Percentiles rank a stretch among this genome's conserved stretches.
phyloP scores from a whole-genome alignment of 2,888 invertebrate genomes.

The Orthosia cruda region DNA sequence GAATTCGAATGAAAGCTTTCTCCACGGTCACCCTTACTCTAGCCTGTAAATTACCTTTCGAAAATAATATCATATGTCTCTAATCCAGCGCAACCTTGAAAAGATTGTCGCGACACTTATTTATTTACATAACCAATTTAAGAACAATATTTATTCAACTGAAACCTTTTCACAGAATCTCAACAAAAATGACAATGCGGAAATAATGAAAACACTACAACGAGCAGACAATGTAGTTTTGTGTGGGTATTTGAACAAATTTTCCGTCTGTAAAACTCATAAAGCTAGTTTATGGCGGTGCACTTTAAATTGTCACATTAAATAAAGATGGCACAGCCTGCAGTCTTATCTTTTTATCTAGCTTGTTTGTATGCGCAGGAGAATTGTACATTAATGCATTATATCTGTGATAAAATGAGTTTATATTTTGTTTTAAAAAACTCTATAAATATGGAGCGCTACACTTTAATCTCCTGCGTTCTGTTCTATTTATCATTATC shows the following conservation, averaged over 20 bases:
- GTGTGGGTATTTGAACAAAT: conserved; percentile 41
- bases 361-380: conserved; percentile 29
- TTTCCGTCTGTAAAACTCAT: conserved; percentile 51
- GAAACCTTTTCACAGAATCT: neutral
- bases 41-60: too few species aligned
- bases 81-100: too few species aligned
- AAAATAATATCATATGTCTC: too few species aligned
- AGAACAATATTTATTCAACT: too few species aligned
- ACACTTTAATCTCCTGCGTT: too few species aligned
- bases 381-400: neutral
- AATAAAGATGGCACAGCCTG: conserved; percentile 50
- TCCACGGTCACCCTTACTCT: too few species aligned
- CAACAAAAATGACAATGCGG: neutral
- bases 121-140: too few species aligned
- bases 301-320: conserved; percentile 60
- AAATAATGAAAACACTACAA: conserved; percentile 8
- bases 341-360: conserved; percentile 24
- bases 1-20: too few species aligned
- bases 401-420: neutral
- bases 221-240: conserved; percentile 47
- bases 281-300: conserved; percentile 55
- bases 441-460: too few species aligned
- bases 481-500: too few species aligned
- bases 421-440: neutral
- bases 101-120: too few species aligned